phyloP scores from a whole-genome alignment of 2,888 invertebrate genomes.

The Hyposoter didymator region DNA sequence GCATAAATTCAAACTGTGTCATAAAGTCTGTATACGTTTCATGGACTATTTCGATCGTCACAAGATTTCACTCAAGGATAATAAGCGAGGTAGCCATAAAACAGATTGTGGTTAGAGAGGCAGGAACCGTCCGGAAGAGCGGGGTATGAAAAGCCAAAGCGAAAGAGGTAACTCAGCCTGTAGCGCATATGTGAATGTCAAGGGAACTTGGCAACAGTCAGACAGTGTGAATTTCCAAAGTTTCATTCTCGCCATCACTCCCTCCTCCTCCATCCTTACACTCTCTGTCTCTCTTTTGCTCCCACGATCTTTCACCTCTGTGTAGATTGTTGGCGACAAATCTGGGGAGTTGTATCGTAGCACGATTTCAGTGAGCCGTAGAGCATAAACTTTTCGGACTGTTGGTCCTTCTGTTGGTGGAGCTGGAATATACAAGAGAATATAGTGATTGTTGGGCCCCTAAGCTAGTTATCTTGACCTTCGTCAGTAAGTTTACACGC shows the following conservation, averaged over 20 bases:
- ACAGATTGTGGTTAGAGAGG: slow-evolving; percentile 45
- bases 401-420: slow-evolving; percentile 44
- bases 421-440: slow-evolving; percentile 13
- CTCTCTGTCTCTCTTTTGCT: slow-evolving; percentile 21
- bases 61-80: slow-evolving; percentile 45
- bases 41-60: slow-evolving; percentile 15
- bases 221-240: slow-evolving; percentile 59
- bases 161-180: slow-evolving; percentile 36
- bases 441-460: slow-evolving; percentile 36
- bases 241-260: slow-evolving; percentile 53
- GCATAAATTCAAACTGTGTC: not conserved
- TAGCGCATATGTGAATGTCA: slow-evolving; percentile 46
- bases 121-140: not conserved
- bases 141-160: slow-evolving; percentile 9
- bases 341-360: slow-evolving; percentile 47
- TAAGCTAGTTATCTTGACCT: slow-evolving; percentile 62
- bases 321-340: slow-evolving; percentile 62
- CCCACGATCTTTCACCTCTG: slow-evolving; percentile 30
- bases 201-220: slow-evolving; percentile 49
- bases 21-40: slow-evolving; percentile 37
- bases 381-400: slow-evolving; percentile 55
- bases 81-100: slow-evolving; percentile 49
- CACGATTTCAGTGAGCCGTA: slow-evolving; percentile 7
- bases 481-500: slow-evolving; percentile 37
- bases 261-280: not conserved